phyloP scores from a whole-genome alignment of 2,113 vertebrate genomes.

The Ptyas mucosa region DNA sequence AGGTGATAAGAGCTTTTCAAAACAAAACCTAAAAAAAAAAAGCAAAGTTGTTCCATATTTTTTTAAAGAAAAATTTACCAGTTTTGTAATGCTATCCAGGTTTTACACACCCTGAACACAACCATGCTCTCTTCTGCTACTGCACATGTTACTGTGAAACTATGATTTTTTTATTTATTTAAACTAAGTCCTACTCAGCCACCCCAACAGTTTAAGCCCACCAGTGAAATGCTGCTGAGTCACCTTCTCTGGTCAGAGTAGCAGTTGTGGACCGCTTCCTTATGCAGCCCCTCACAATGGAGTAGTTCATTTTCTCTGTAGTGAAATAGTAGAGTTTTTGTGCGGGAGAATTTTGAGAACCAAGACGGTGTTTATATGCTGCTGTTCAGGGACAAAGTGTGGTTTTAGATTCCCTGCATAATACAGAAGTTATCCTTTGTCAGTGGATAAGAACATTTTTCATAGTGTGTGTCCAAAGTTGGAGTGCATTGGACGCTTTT shows the following conservation, averaged over 20 bases:
- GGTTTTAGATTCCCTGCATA: background rate
- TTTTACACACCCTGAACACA: background rate
- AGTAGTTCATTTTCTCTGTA: conserved; percentile 20
- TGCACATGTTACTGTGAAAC: no score
- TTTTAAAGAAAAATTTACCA: no score
- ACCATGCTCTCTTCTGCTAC: background rate
- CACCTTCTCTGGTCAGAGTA: conserved; percentile 1
- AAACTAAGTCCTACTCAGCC: background rate
- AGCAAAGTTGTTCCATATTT: background rate
- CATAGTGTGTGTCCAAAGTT: background rate
- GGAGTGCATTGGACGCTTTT: background rate
- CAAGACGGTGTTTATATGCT: background rate
- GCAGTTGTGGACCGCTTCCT: conserved; percentile 18
- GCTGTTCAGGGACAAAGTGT: background rate
- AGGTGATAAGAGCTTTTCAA: background rate
- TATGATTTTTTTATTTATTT: background rate
- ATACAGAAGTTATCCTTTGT: background rate
- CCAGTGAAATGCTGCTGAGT: background rate
- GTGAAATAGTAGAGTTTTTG: background rate
- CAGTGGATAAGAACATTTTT: background rate
- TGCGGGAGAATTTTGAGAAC: conserved; percentile 16
- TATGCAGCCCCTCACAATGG: background rate
- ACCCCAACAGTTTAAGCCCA: conserved; percentile 4
- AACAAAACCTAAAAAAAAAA: background rate
- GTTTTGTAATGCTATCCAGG: background rate